A percentile compares a stretch with the other conserved stretches of the same genome.
phyloP scores from a whole-genome alignment of 2,888 invertebrate species.

The Phaonia tiefii region DNA sequence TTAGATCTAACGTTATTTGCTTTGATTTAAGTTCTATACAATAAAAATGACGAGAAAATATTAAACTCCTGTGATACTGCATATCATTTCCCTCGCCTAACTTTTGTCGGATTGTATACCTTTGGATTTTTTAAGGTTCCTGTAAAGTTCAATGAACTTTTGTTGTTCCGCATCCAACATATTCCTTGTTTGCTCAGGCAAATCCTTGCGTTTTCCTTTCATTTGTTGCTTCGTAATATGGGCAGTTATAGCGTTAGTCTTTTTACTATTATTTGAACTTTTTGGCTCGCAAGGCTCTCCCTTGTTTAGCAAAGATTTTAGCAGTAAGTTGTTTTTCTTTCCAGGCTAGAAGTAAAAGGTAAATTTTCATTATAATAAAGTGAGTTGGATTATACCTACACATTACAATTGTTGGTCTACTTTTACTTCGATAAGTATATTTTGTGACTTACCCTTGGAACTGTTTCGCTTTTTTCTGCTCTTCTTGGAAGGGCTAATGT shows the following conservation, averaged over 20 bases:
- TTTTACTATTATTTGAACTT: background rate
- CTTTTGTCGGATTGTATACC: constrained; percentile 55
- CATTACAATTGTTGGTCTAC: no score
- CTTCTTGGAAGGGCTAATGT: constrained; percentile 82
- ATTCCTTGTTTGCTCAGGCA: constrained; percentile 83
- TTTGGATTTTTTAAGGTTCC: constrained; percentile 81
- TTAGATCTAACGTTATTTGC: constrained; percentile 28
- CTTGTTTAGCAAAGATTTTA: constrained; percentile 81
- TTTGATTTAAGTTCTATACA: constrained; percentile 41
- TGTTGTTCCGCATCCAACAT: constrained; percentile 84
- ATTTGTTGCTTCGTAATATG: constrained; percentile 76
- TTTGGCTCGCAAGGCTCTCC: constrained; percentile 14
- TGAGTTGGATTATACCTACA: no score
- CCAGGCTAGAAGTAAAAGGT: constrained; percentile 82
- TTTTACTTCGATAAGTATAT: constrained; percentile 13
- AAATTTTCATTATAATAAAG: constrained; percentile 17
- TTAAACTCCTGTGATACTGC: background rate
- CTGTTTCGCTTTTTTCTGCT: constrained; percentile 79
- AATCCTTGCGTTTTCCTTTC: constrained; percentile 84
- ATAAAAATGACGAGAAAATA: constrained; percentile 30
- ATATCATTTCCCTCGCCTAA: constrained; percentile 19
- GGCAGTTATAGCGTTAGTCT: background rate
- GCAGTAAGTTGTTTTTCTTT: constrained; percentile 83
- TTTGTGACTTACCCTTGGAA: constrained; percentile 79
- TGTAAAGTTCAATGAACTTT: constrained; percentile 84